A percentile compares a stretch with the other conserved stretches of the same genome.
Evolutionary conservation across 30 jellyfish, hydroid and myxozoan genomes (phyloP).

Genomic region (Rhopilema esculentum): DNA sequence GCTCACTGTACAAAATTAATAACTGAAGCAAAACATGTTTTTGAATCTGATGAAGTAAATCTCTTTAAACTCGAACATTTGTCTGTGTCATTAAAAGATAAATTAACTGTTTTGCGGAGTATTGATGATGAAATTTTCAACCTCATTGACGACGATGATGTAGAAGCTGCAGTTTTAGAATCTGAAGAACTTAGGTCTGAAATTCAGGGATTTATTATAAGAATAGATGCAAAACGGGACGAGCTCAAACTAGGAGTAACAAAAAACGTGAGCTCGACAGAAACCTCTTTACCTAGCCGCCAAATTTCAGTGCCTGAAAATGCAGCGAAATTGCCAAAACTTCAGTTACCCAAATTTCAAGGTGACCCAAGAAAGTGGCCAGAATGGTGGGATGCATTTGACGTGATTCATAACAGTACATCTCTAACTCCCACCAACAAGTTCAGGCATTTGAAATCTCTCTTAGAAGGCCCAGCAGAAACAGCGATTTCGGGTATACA

Average conservation of each 20-base stretch:
- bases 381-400: constrained; percentile 58
- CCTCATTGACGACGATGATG: constrained; percentile 19
- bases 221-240: constrained; percentile 6
- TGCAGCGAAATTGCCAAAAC: background rate
- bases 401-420: constrained; percentile 9
- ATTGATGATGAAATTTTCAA: constrained; percentile 35
- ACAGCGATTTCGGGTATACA: constrained; percentile 36
- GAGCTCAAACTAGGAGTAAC: background rate
- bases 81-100: constrained; percentile 3
- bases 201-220: constrained; percentile 23
- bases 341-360: constrained; percentile 10
- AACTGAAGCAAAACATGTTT: constrained; percentile 7
- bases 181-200: constrained; percentile 41
- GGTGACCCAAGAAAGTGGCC: constrained; percentile 46
- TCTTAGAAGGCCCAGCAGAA: constrained; percentile 59
- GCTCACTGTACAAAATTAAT: constrained; percentile 8
- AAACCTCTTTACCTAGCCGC: background rate
- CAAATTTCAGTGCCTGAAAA: background rate
- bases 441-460: constrained; percentile 41
- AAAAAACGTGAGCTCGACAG: background rate
- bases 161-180: constrained; percentile 38
- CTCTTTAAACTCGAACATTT: constrained; percentile 9
- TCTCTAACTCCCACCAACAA: constrained; percentile 12
- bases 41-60: constrained; percentile 6
- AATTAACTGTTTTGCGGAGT: background rate